A percentile compares a stretch with the other conserved stretches of the same genome.
Conservation (phyloP, 53 echinoderm and acorn worm species). For the Holothuria scabra region DNA sequence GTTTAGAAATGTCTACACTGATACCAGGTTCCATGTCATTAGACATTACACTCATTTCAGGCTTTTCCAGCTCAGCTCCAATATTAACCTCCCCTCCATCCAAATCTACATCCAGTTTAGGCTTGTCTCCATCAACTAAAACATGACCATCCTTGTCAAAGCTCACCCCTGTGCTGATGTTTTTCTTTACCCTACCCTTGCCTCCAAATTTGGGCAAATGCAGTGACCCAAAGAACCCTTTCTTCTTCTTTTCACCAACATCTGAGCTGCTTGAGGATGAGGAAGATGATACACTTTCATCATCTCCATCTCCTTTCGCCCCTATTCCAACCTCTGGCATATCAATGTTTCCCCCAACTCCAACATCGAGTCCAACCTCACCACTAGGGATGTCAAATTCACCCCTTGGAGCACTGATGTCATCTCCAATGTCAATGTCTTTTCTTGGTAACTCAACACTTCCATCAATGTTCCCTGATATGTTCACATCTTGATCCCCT, state of each 20-base stretch:
- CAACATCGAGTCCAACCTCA: neutral
- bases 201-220: constrained; percentile 66
- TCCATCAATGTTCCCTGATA: neutral
- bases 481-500: neutral
- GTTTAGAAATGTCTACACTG: constrained; percentile 48
- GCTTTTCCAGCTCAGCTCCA: constrained; percentile 12
- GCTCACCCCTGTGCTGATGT: constrained; percentile 20
- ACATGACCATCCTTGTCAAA: constrained; percentile 3
- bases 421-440: neutral
- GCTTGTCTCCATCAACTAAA: neutral
- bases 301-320: constrained; percentile 10
- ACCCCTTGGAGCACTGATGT: neutral
- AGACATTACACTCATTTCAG: constrained; percentile 53
- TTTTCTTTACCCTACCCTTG: constrained; percentile 34
- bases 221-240: constrained; percentile 69
- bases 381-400: neutral
- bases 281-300: constrained; percentile 22
- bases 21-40: constrained; percentile 50
- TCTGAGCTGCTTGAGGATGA: constrained; percentile 18
- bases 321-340: neutral
- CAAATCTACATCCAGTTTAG: neutral
- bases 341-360: neutral
- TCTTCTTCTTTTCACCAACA: constrained; percentile 55
- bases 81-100: constrained; percentile 43
- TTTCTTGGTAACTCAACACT: neutral